These are phyloP conservation scores for Lycia hirtaria DNA, from an alignment of 2,888 invertebrate genomes.

Conservation along the genomic window DNA sequence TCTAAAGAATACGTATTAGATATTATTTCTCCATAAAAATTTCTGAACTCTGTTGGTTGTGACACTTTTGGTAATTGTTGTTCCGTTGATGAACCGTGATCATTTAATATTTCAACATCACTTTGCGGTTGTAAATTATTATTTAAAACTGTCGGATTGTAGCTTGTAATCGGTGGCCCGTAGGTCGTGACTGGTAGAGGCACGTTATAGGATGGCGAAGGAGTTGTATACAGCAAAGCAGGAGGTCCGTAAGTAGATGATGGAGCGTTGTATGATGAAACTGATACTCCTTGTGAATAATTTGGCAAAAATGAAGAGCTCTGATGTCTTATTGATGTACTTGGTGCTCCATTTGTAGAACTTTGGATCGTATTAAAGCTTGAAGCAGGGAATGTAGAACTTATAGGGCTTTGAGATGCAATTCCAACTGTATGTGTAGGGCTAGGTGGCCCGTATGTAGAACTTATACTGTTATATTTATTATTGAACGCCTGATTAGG, in stretches of 20 bases:
- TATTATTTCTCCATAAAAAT: slow-evolving; percentile 79
- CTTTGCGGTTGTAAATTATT: slow-evolving; percentile 59
- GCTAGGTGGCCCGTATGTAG: slow-evolving; percentile 68
- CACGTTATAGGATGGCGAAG: slow-evolving; percentile 51
- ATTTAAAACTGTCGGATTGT: slow-evolving; percentile 57
- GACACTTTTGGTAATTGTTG: slow-evolving; percentile 71
- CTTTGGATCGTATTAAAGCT: slow-evolving; percentile 53
- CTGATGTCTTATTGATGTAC: slow-evolving; percentile 41
- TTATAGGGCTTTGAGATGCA: slow-evolving; percentile 59
- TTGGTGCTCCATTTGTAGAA: slow-evolving; percentile 49
- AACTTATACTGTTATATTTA: slow-evolving; percentile 54
- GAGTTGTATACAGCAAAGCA: slow-evolving; percentile 48
- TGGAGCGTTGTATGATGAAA: slow-evolving; percentile 45
- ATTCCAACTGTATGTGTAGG: slow-evolving; percentile 64
- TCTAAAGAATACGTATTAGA: slow-evolving; percentile 62
- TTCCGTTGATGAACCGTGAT: slow-evolving; percentile 54
- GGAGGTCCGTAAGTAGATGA: slow-evolving; percentile 58
- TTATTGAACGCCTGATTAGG: slow-evolving; percentile 54
- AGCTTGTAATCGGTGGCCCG: slow-evolving; percentile 55
- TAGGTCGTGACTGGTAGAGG: slow-evolving; percentile 52
- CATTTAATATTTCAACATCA: slow-evolving; percentile 57
- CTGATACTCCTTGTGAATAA: slow-evolving; percentile 48
- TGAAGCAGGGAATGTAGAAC: slow-evolving; percentile 55
- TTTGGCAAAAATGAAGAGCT: slow-evolving; percentile 46
- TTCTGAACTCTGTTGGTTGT: slow-evolving; percentile 68